Conservation (phyloP, 2,888 invertebrate species). For the Pherbina coryleti region DNA sequence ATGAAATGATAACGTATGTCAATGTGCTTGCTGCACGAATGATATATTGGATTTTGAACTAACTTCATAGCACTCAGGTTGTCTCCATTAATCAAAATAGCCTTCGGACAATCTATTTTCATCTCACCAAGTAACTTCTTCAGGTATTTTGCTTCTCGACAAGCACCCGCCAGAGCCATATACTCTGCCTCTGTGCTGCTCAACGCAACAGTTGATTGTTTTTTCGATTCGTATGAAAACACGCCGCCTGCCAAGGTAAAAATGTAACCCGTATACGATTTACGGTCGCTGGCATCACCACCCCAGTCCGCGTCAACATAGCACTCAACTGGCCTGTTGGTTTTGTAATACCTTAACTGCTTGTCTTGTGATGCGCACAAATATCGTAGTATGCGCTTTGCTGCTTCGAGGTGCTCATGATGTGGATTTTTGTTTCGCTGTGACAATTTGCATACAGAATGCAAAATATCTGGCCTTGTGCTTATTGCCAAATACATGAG, state of each 20-base stretch:
- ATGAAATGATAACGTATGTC: constrained; percentile 11
- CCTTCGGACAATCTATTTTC: neutral
- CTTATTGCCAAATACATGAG: too few species aligned
- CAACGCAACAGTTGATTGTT: neutral
- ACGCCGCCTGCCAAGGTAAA: neutral
- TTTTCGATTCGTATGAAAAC: constrained; percentile 1
- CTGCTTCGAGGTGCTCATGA: too few species aligned
- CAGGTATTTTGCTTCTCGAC: neutral
- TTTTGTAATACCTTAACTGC: too few species aligned
- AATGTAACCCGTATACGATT: constrained; percentile 3
- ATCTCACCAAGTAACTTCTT: neutral
- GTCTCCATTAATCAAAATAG: neutral
- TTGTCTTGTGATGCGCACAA: too few species aligned
- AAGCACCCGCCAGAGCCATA: neutral
- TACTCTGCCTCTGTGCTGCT: neutral
- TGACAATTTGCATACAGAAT: too few species aligned
- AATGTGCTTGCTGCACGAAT: neutral
- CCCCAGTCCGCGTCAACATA: neutral
- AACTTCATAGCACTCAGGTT: constrained; percentile 4
- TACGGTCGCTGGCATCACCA: neutral
- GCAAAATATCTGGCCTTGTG: too few species aligned
- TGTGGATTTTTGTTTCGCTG: too few species aligned
- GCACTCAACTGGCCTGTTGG: too few species aligned
- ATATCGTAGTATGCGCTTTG: too few species aligned
- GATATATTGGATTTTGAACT: neutral